A percentile compares a stretch with the other conserved stretches of the same genome.
Evolutionary conservation across 2,888 invertebrate genomes (phyloP).

Genomic region (Lumbricus terrestris): DNA sequence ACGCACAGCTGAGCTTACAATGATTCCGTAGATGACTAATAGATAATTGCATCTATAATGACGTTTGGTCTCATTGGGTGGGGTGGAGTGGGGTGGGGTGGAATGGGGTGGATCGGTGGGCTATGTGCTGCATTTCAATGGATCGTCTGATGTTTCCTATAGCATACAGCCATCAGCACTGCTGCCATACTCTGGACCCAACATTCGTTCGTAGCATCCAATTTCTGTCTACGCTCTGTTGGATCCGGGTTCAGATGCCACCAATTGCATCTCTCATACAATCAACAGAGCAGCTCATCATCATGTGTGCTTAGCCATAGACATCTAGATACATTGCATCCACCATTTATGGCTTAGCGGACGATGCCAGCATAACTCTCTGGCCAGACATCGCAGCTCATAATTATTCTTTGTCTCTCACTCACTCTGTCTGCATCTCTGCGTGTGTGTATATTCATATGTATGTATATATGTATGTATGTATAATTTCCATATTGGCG

Average conservation of each 20-base stretch:
- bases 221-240: not conserved
- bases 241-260: not conserved
- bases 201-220: not conserved
- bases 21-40: not conserved
- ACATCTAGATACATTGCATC: too few relatives aligned
- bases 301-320: too few relatives aligned
- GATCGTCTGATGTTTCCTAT: not conserved
- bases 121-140: not conserved
- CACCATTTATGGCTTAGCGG: not conserved
- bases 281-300: too few relatives aligned
- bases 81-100: not conserved
- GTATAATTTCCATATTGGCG: too few relatives aligned
- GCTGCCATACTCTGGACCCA: not conserved
- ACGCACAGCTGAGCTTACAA: not conserved
- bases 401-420: too few relatives aligned
- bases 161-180: not conserved
- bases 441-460: too few relatives aligned
- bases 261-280: not conserved
- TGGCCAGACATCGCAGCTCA: not conserved
- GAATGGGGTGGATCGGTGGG: not conserved
- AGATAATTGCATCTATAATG: not conserved
- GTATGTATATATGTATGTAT: too few relatives aligned
- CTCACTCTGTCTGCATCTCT: too few relatives aligned
- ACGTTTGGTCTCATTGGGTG: not conserved
- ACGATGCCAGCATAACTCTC: not conserved